Evolutionary conservation across 2,797 vertebrate species (phyloP).

Genomic region (Urocyon cinereoargenteus): DNA sequence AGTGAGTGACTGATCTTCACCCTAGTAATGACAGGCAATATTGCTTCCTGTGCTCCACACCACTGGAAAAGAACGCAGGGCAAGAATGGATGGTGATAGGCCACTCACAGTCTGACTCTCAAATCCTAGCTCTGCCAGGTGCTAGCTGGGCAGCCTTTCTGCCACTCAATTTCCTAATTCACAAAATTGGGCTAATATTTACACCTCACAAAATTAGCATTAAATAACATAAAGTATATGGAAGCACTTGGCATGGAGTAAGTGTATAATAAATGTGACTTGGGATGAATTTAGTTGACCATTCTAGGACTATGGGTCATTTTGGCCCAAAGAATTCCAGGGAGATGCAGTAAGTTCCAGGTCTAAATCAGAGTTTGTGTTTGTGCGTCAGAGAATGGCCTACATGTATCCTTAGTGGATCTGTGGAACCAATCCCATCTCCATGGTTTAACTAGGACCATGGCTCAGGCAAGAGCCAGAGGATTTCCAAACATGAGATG

Average conservation of each 20-base stretch:
- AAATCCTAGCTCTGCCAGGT: neutral
- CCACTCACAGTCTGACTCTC: neutral
- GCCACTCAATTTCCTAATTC: neutral
- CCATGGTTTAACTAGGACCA: slow-evolving; percentile 78
- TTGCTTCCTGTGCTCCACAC: neutral
- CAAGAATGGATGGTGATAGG: neutral
- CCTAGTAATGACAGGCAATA: neutral
- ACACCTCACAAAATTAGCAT: slow-evolving; percentile 4
- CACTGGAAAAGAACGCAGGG: neutral
- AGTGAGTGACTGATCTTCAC: neutral
- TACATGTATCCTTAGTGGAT: slow-evolving; percentile 58
- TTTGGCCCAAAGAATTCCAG: slow-evolving; percentile 75
- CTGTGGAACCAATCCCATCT: slow-evolving; percentile 82
- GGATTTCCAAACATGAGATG: slow-evolving; percentile 75
- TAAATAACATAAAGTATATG: neutral
- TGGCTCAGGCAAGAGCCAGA: slow-evolving; percentile 77
- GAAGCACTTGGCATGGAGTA: neutral
- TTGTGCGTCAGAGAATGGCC: slow-evolving; percentile 78
- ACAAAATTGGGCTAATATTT: neutral
- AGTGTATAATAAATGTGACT: slow-evolving; percentile 11
- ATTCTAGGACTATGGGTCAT: slow-evolving; percentile 58
- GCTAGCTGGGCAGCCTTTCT: neutral
- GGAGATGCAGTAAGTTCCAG: slow-evolving; percentile 73
- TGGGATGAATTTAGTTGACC: slow-evolving; percentile 33
- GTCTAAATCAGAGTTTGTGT: slow-evolving; percentile 65